A percentile compares a stretch with the other conserved stretches of the same genome.
These are phyloP conservation scores for Euleptes europaea DNA, from an alignment of 2,113 vertebrate genomes.

Conservation along the genomic window DNA sequence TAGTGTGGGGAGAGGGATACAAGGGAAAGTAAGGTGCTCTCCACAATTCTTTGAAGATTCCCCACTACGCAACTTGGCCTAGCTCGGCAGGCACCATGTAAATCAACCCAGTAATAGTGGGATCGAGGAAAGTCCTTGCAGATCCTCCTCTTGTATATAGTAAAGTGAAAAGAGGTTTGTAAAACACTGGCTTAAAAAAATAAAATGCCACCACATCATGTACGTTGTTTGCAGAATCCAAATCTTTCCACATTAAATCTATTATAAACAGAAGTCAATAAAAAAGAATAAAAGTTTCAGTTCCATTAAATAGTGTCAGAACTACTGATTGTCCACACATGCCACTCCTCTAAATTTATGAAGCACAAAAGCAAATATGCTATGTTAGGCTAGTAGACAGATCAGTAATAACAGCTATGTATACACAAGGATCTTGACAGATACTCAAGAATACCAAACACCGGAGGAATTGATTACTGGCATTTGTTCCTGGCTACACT, in stretches of 20 bases:
- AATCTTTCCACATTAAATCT: background rate
- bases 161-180: background rate
- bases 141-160: no score
- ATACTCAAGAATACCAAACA: background rate
- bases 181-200: background rate
- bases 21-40: no score
- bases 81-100: no score
- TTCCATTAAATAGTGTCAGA: slow-evolving; percentile 19
- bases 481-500: background rate
- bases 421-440: background rate
- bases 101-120: no score
- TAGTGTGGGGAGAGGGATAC: no score
- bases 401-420: background rate
- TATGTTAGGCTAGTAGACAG: background rate
- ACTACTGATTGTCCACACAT: background rate
- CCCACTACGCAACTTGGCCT: no score
- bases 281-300: slow-evolving; percentile 39
- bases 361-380: background rate
- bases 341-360: slow-evolving; percentile 22
- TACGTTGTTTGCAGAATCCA: slow-evolving; percentile 26
- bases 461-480: background rate
- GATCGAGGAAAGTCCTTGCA: no score
- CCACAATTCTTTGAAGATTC: no score
- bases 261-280: slow-evolving; percentile 36
- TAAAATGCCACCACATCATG: background rate